Conservation (phyloP, 2,888 invertebrate genomes). For the Drosophila nr. perissopoda region DNA sequence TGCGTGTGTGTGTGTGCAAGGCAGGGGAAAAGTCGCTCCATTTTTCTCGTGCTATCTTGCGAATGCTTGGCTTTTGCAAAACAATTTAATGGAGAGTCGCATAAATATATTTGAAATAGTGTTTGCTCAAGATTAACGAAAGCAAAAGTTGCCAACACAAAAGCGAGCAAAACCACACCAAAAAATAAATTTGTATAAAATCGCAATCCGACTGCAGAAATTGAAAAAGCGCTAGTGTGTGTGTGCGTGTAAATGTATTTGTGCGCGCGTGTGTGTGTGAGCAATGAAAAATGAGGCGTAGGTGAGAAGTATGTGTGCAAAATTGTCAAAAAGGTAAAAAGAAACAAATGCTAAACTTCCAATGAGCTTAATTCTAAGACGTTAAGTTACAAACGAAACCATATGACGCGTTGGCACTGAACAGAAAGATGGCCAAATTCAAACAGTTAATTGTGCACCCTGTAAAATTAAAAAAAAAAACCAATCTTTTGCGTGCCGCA, state of each 20-base stretch:
- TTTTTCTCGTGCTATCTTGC: slow-evolving; percentile 77
- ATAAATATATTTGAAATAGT: slow-evolving; percentile 25
- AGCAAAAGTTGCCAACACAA: slow-evolving; percentile 7
- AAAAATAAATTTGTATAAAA: slow-evolving; percentile 36
- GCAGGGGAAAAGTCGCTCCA: slow-evolving; percentile 76
- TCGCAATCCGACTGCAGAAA: slow-evolving; percentile 58
- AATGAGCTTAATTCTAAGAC: slow-evolving; percentile 11
- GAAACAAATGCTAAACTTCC: slow-evolving; percentile 21
- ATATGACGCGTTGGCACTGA: slow-evolving; percentile 61
- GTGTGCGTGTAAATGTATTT: slow-evolving; percentile 50
- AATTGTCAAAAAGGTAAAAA: slow-evolving; percentile 68
- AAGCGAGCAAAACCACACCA: slow-evolving; percentile 13
- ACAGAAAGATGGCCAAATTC: slow-evolving; percentile 58
- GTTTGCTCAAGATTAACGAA: slow-evolving; percentile 36
- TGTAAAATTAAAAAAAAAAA: slow-evolving; percentile 30
- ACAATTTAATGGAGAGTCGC: slow-evolving; percentile 48
- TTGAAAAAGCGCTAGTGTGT: slow-evolving; percentile 42
- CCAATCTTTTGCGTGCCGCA: slow-evolving; percentile 51
- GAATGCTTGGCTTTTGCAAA: slow-evolving; percentile 57
- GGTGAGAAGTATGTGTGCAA: slow-evolving; percentile 73
- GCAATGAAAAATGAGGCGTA: slow-evolving; percentile 77
- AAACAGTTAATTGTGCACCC: slow-evolving; percentile 47
- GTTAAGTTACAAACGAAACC: not conserved
- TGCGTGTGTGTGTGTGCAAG: slow-evolving; percentile 73
- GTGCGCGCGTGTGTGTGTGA: slow-evolving; percentile 68